phyloP scores from a whole-genome alignment of 2,888 invertebrate species.

The Lepidocyrtinus sp. region DNA sequence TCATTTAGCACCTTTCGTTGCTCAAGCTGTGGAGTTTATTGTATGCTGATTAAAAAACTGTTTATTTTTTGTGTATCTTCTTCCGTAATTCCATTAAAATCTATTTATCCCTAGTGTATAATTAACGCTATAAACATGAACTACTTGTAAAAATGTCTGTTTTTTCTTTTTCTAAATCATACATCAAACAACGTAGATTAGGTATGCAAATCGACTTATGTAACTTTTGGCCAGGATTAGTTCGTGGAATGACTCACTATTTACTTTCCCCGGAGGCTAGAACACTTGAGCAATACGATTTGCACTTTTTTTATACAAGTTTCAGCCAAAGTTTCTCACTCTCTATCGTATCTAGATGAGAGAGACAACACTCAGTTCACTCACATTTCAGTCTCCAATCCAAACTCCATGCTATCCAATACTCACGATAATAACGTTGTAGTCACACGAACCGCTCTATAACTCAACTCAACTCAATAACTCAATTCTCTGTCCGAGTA shows the following conservation, averaged over 20 bases:
- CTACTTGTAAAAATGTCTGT: constrained; percentile 14
- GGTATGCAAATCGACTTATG: neutral
- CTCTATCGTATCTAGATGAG: neutral
- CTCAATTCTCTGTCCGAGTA: too few relatives aligned
- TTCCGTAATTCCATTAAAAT: constrained; percentile 38
- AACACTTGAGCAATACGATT: constrained; percentile 38
- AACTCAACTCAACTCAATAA: neutral
- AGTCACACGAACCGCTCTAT: too few relatives aligned
- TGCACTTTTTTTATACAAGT: constrained; percentile 19
- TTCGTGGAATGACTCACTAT: constrained; percentile 36
- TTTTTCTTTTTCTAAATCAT: constrained; percentile 10
- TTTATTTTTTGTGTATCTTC: neutral
- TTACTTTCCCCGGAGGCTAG: constrained; percentile 55
- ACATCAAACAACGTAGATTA: constrained; percentile 14
- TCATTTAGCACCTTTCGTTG: constrained; percentile 7
- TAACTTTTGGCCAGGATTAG: neutral
- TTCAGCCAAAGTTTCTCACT: neutral
- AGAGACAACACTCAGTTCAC: constrained; percentile 18
- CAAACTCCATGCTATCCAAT: too few relatives aligned
- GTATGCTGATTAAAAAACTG: neutral
- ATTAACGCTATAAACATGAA: constrained; percentile 9
- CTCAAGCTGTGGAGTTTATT: neutral
- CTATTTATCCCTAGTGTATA: constrained; percentile 7
- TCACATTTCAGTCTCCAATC: too few relatives aligned
- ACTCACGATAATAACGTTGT: too few relatives aligned